Percentiles rank a stretch among this genome's conserved stretches.
Conservation (phyloP, 2,797 vertebrate species). For the Spondyliosoma cantharus region DNA sequence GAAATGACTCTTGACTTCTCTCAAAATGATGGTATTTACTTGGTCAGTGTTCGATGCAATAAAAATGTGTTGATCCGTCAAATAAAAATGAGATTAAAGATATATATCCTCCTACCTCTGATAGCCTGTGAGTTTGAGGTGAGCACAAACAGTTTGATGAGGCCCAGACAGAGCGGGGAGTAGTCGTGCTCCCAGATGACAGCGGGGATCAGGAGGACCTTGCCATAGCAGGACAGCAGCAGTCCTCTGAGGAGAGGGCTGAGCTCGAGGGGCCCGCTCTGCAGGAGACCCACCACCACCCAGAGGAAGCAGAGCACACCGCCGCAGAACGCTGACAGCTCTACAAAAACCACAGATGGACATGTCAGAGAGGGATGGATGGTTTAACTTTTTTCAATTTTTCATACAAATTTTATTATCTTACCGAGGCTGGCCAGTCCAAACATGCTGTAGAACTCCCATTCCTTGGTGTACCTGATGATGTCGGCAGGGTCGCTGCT, state of each 20-base stretch:
- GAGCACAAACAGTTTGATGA: slow-evolving; percentile 95
- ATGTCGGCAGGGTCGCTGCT: slow-evolving; percentile 91
- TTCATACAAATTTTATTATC: neutral
- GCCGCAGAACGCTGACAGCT: slow-evolving; percentile 89
- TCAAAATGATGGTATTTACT: neutral
- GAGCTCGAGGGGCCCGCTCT: slow-evolving; percentile 74
- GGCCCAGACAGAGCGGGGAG: slow-evolving; percentile 89
- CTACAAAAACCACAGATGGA: slow-evolving; percentile 71
- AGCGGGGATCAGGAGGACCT: slow-evolving; percentile 93
- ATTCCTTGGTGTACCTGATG: slow-evolving; percentile 97
- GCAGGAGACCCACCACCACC: slow-evolving; percentile 72
- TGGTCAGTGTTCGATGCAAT: neutral
- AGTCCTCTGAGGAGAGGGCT: slow-evolving; percentile 90
- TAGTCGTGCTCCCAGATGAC: slow-evolving; percentile 99
- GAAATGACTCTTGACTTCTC: too few species aligned
- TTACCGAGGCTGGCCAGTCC: slow-evolving; percentile 91
- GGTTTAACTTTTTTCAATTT: too few species aligned
- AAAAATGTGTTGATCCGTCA: neutral
- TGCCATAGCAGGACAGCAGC: slow-evolving; percentile 94
- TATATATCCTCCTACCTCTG: slow-evolving; percentile 81
- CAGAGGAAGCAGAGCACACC: slow-evolving; percentile 89
- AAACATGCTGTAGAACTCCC: slow-evolving; percentile 98
- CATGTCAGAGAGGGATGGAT: too few species aligned
- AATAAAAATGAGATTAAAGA: neutral
- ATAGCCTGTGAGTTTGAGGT: slow-evolving; percentile 95